A percentile compares a stretch with the other conserved stretches of the same genome.
These are phyloP conservation scores for Epirrhoe tristata DNA, from an alignment of 2,888 invertebrate genomes.

Conservation along the genomic window DNA sequence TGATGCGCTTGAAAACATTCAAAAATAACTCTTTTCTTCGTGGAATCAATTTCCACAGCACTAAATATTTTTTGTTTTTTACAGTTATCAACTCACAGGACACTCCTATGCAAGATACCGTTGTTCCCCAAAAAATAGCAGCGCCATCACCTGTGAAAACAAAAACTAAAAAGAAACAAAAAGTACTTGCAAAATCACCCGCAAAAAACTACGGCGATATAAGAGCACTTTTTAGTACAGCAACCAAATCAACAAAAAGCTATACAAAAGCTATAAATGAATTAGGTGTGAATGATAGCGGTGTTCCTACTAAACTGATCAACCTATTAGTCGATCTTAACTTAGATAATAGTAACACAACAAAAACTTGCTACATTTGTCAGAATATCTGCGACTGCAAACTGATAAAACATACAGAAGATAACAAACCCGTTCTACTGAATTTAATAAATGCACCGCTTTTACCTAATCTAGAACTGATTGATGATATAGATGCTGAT, in stretches of 20 bases:
- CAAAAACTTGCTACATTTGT: conserved; percentile 74
- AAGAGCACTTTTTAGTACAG: conserved; percentile 81
- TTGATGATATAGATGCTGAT: conserved; percentile 65
- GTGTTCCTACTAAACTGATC: conserved; percentile 66
- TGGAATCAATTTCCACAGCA: no score
- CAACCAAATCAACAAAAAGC: conserved; percentile 76
- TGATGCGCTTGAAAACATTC: no score
- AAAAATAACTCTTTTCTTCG: no score
- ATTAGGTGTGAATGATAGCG: conserved; percentile 67
- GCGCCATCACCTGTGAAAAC: conserved; percentile 40
- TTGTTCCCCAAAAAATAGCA: conserved; percentile 26
- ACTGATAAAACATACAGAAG: conserved; percentile 53
- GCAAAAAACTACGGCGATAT: conserved; percentile 82
- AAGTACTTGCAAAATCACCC: conserved; percentile 60
- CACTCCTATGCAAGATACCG: conserved; percentile 42
- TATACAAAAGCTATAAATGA: conserved; percentile 76
- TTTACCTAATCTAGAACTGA: conserved; percentile 67
- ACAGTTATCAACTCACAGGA: conserved; percentile 63
- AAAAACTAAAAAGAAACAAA: conserved; percentile 66
- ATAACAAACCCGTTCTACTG: conserved; percentile 46
- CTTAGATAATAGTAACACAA: conserved; percentile 62
- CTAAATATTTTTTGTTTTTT: conserved; percentile 7
- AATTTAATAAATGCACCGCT: conserved; percentile 53
- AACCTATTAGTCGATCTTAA: conserved; percentile 79
- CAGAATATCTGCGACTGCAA: conserved; percentile 73